These are phyloP conservation scores for Lysandra bellargus DNA, from an alignment of 2,888 invertebrate species.

Conservation along the genomic window DNA sequence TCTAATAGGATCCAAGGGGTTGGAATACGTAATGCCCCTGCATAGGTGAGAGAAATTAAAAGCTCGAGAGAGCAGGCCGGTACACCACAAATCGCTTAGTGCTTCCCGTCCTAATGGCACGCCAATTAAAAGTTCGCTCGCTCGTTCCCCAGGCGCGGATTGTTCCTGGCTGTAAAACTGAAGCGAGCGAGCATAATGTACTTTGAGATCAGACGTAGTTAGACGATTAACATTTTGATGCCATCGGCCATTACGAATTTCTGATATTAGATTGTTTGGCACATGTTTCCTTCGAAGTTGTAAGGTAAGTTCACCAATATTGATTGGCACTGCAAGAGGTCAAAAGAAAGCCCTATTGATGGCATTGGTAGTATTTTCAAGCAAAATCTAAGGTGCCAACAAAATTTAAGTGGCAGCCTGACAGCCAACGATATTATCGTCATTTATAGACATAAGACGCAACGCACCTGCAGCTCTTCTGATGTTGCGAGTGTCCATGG, in stretches of 20 bases:
- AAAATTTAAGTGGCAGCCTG: too few species aligned
- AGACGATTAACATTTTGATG: conserved; percentile 72
- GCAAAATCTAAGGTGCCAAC: too few species aligned
- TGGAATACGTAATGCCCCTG: conserved; percentile 55
- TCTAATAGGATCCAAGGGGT: conserved; percentile 37
- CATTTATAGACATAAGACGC: too few species aligned
- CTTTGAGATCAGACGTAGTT: conserved; percentile 61
- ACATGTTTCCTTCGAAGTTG: neutral
- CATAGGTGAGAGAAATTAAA: conserved; percentile 72
- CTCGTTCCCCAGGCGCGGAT: conserved; percentile 66
- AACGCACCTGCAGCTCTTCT: too few species aligned
- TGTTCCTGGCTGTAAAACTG: conserved; percentile 76
- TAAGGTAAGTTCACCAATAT: too few species aligned
- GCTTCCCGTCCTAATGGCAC: conserved; percentile 78
- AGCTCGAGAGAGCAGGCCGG: conserved; percentile 68
- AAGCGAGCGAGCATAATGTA: conserved; percentile 69
- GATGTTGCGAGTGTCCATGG: too few species aligned
- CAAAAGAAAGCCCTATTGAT: too few species aligned
- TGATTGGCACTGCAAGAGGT: too few species aligned
- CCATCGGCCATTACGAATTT: conserved; percentile 48
- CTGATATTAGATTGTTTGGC: conserved; percentile 34
- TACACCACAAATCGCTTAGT: conserved; percentile 81
- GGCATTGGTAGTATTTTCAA: too few species aligned
- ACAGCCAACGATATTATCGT: too few species aligned
- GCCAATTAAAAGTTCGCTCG: conserved; percentile 79